Conservation (phyloP, 1,140 invertebrate genomes). For the Achroia grisella region DNA sequence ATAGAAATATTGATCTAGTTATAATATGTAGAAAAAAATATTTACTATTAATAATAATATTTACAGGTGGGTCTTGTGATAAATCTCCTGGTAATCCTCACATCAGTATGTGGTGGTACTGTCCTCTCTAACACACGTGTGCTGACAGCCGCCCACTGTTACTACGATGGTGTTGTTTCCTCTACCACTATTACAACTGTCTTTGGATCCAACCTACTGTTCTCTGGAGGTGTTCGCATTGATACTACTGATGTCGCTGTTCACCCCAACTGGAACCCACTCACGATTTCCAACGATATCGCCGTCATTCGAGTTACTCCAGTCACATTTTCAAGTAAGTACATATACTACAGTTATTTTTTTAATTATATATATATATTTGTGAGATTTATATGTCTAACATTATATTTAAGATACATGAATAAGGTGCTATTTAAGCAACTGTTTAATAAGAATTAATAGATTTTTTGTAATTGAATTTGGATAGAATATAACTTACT, state of each 20-base stretch:
- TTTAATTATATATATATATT: too few relatives aligned
- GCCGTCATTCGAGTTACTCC: slow-evolving; percentile 27
- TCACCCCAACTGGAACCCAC: slow-evolving; percentile 30
- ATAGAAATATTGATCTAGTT: too few relatives aligned
- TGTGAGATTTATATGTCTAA: too few relatives aligned
- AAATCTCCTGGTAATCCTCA: slow-evolving; percentile 17
- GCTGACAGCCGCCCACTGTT: slow-evolving; percentile 41
- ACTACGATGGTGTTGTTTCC: slow-evolving; percentile 19
- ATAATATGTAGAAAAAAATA: too few relatives aligned
- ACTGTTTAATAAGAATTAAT: too few relatives aligned
- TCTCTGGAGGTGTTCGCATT: slow-evolving; percentile 27
- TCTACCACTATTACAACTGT: slow-evolving; percentile 27
- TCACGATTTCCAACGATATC: slow-evolving; percentile 25
- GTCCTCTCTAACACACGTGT: slow-evolving; percentile 30
- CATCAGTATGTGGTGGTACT: slow-evolving; percentile 35
- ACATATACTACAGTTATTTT: too few relatives aligned
- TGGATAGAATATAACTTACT: too few relatives aligned
- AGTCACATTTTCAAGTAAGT: slow-evolving; percentile 26
- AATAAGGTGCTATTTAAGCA: too few relatives aligned
- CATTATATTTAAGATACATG: too few relatives aligned
- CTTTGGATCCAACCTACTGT: slow-evolving; percentile 31
- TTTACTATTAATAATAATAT: too few relatives aligned
- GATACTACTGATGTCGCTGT: slow-evolving; percentile 21
- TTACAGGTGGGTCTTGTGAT: slow-evolving; percentile 41
- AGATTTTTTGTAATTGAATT: too few relatives aligned